Conservation (phyloP, 2,797 vertebrate species). For the Scarus forsteni region DNA sequence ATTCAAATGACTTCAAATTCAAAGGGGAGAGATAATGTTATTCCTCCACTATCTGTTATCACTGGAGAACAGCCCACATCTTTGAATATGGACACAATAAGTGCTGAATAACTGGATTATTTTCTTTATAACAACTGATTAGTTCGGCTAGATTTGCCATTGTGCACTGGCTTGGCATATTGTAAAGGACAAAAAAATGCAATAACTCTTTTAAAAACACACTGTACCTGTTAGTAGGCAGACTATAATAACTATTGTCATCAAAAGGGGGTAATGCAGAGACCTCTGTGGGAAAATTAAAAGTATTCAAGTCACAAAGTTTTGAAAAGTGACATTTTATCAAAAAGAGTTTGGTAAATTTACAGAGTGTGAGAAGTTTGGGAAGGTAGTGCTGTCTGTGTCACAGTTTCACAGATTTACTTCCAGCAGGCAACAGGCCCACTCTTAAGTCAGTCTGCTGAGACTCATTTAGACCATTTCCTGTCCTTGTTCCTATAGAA, state of each 20-base stretch:
- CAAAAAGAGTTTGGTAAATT: neutral
- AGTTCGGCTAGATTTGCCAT: constrained; percentile 59
- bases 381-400: too few species aligned
- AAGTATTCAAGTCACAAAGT: constrained; percentile 5
- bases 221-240: constrained; percentile 38
- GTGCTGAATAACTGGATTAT: constrained; percentile 54
- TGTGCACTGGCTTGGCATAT: constrained; percentile 42
- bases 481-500: too few species aligned
- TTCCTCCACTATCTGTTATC: constrained; percentile 73
- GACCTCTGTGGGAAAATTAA: neutral
- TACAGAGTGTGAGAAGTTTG: neutral
- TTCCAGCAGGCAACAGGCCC: too few species aligned
- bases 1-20: constrained; percentile 68
- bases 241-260: constrained; percentile 19
- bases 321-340: neutral
- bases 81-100: constrained; percentile 71
- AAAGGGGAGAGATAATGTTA: constrained; percentile 61
- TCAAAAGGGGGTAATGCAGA: constrained; percentile 10
- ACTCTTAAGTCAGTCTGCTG: too few species aligned
- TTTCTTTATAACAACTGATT: constrained; percentile 58
- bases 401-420: too few species aligned
- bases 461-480: too few species aligned
- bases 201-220: constrained; percentile 49
- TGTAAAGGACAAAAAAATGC: constrained; percentile 44
- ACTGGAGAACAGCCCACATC: constrained; percentile 67